These are phyloP conservation scores for Eurosta solidaginis DNA, from an alignment of 1,140 invertebrate genomes.

Conservation along the genomic window DNA sequence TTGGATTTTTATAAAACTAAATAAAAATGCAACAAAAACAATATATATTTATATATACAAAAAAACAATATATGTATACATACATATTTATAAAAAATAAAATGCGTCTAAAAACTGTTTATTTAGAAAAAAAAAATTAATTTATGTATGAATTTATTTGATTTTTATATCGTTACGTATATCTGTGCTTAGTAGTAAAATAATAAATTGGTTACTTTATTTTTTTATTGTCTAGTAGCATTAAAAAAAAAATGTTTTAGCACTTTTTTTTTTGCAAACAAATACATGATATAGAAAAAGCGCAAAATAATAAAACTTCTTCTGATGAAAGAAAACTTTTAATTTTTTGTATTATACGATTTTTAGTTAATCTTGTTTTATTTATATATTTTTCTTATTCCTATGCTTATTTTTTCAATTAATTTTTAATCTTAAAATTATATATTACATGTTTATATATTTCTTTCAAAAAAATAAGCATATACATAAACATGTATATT, in stretches of 20 bases:
- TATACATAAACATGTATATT: no score
- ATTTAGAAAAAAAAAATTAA: background rate
- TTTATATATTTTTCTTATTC: no score
- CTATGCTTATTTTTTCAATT: no score
- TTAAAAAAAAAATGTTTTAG: background rate
- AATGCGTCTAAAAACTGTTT: background rate
- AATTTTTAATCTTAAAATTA: no score
- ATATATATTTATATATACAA: background rate
- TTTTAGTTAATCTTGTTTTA: no score
- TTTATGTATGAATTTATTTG: background rate
- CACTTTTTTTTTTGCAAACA: background rate
- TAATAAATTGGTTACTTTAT: background rate
- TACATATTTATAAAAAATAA: no score
- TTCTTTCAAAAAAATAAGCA: no score
- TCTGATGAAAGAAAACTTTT: no score
- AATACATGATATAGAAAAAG: background rate
- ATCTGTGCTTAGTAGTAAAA: background rate
- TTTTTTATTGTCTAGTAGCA: conserved; percentile 21
- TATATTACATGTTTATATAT: no score
- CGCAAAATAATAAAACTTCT: background rate
- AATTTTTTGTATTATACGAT: no score
- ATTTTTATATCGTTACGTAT: conserved; percentile 3
- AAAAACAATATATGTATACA: background rate
- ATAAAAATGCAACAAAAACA: conserved; percentile 26
- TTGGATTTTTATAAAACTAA: conserved; percentile 17